A percentile compares a stretch with the other conserved stretches of the same genome.
These are phyloP conservation scores for Myripristis murdjan DNA, from an alignment of 2,797 vertebrate genomes.

Conservation along the genomic window DNA sequence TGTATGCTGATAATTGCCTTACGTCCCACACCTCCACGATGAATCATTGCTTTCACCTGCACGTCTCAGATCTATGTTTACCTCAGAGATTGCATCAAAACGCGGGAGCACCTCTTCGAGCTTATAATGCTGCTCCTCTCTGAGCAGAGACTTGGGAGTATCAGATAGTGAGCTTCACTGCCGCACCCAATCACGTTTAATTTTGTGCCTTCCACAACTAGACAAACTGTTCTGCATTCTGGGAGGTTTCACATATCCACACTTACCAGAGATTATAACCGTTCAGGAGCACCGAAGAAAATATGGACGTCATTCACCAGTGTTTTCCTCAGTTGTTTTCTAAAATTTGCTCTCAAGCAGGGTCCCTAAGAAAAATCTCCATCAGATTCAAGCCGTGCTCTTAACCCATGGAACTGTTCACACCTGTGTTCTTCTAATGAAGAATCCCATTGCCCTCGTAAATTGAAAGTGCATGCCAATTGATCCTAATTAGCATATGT, in stretches of 20 bases:
- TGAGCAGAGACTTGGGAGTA: conserved; percentile 25
- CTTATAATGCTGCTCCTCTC: conserved; percentile 1
- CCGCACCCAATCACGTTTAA: conserved; percentile 33
- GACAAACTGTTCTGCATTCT: conserved; percentile 14
- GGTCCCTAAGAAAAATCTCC: too few relatives aligned
- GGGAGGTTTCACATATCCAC: conserved; percentile 25
- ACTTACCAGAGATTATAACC: conserved; percentile 28
- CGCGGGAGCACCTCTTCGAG: conserved; percentile 31
- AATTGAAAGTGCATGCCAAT: too few relatives aligned
- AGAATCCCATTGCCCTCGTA: too few relatives aligned
- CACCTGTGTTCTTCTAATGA: too few relatives aligned
- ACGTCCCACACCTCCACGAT: conserved; percentile 33
- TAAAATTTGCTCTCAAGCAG: too few relatives aligned
- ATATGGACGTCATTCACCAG: too few relatives aligned
- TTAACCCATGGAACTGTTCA: too few relatives aligned
- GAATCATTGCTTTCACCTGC: conserved; percentile 41
- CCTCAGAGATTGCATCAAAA: conserved; percentile 60
- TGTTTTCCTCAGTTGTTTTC: too few relatives aligned
- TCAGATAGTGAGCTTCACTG: conserved; percentile 38
- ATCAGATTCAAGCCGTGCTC: too few relatives aligned
- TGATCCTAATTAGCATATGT: too few relatives aligned
- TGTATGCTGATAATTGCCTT: conserved; percentile 54
- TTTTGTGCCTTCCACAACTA: conserved; percentile 19
- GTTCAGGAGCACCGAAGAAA: conserved; percentile 6
- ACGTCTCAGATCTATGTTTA: conserved; percentile 39